Evolutionary conservation across 2,113 vertebrate genomes (phyloP).

Genomic region (Himantopus leucocephalus): DNA sequence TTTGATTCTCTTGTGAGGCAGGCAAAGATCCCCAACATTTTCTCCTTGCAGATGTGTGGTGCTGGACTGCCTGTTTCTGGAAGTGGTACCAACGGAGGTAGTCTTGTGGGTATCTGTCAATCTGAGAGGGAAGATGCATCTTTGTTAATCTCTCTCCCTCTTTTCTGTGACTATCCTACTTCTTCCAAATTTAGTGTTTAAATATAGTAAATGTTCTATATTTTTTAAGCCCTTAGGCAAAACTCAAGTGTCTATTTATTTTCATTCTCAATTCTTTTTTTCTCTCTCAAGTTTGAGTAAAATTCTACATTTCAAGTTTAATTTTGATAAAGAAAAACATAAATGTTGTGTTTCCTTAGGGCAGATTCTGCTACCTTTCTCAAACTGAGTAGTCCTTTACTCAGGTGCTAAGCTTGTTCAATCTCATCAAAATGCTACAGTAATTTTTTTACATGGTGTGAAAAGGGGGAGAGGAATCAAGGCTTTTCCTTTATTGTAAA

Average conservation of each 20-base stretch:
- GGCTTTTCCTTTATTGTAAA: background rate
- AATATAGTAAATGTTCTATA: background rate
- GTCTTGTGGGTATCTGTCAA: constrained; percentile 89
- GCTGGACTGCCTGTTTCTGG: constrained; percentile 80
- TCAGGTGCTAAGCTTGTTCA: background rate
- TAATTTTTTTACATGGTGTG: background rate
- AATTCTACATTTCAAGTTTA: background rate
- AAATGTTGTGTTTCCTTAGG: background rate
- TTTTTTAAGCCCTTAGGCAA: background rate
- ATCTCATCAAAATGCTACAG: background rate
- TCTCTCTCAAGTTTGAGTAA: background rate
- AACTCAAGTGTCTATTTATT: background rate
- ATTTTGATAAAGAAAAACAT: background rate
- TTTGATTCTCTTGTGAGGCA: constrained; percentile 91
- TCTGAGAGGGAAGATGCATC: constrained; percentile 54
- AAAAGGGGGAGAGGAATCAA: constrained; percentile 44
- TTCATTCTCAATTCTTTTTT: background rate
- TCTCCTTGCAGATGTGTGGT: constrained; percentile 98
- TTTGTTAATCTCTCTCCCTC: constrained; percentile 23
- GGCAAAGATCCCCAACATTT: constrained; percentile 86
- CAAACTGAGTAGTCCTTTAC: background rate
- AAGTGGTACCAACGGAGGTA: constrained; percentile 83
- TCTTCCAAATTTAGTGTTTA: background rate
- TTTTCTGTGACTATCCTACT: background rate
- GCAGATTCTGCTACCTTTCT: background rate